Evolutionary conservation across 1,140 invertebrate species (phyloP).

Genomic region (Philopotamus ludificatus): DNA sequence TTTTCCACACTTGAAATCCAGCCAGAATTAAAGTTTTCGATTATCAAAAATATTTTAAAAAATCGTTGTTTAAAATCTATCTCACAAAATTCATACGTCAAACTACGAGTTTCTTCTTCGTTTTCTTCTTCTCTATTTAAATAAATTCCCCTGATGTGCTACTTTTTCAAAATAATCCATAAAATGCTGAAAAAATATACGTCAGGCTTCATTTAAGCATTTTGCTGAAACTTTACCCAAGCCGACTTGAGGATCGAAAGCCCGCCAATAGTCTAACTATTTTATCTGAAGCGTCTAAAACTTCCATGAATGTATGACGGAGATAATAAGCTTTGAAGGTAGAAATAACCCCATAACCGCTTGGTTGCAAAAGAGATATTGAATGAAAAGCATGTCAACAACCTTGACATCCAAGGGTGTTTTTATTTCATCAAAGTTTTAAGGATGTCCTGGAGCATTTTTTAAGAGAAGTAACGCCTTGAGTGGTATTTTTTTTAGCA

Average conservation of each 20-base stretch:
- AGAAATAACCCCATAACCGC: neutral
- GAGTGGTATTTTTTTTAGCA: conserved; percentile 41
- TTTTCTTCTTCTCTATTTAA: too few relatives aligned
- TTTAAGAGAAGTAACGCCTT: conserved; percentile 44
- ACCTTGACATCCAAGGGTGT: neutral
- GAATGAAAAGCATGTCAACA: neutral
- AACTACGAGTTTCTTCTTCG: too few relatives aligned
- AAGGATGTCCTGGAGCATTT: conserved; percentile 44
- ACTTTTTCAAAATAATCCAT: too few relatives aligned
- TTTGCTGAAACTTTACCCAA: neutral
- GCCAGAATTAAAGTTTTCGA: too few relatives aligned
- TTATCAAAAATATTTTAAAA: too few relatives aligned
- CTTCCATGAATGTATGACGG: neutral
- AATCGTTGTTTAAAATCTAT: too few relatives aligned
- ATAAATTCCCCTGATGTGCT: too few relatives aligned
- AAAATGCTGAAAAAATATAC: too few relatives aligned
- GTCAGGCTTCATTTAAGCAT: too few relatives aligned
- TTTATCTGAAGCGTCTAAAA: neutral
- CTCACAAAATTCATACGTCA: too few relatives aligned
- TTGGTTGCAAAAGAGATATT: neutral
- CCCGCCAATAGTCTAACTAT: neutral
- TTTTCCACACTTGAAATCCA: too few relatives aligned
- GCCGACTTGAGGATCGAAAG: neutral
- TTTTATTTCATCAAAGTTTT: neutral
- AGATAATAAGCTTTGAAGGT: neutral